Evolutionary conservation across 1,140 invertebrate genomes (phyloP), one percentile per base, ranked within the genome.

Genomic region (Arion vulgaris): DNA sequence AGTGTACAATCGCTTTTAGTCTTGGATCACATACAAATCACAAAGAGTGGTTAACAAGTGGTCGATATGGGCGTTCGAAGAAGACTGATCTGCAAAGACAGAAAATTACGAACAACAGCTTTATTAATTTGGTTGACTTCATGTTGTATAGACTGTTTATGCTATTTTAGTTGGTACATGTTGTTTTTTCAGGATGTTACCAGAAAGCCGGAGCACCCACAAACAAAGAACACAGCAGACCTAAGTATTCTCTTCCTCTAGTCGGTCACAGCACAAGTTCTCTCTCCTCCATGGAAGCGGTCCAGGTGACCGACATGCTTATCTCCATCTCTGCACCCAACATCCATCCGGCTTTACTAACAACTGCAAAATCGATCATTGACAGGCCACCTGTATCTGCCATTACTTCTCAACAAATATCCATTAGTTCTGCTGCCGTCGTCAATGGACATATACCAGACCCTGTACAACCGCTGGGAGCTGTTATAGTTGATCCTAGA

Each of bases 401-500:
- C 4, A 38, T 19, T 41, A 38, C 71, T 45, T 26, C 45, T 0
- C 66, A n/a, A 7, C 62, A 66, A 2, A 66, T 66, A 7, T 32
- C 62, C 9, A 66, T 28, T 13, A 66, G 28, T 66, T 28, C 5
- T 32, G 17, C 19, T 32, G 28, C n/a, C 32, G 2, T 66, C 38
- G 73, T 41, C 53, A 75, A 82, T 32, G 62, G 77, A 49, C 71
- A 83, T 66, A 73, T 66, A 19, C 68, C 81, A 23, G 57, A 79
- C 34, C 84, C 84, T 5, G 38, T 74, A 9, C 80, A 2, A 15
- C 19, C 36, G 11, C 76, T 19, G 39, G 32, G 62, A 39, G 62
- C 62, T 32, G 13, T 34, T 39, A 19, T 34, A 7, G 11, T 38
- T 68, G 53, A 26, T 23, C 34, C 34, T 36, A 38, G 19, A n/a